These are phyloP conservation scores for Philereme vetulata DNA, from an alignment of 2,888 invertebrate species.

Conservation along the genomic window DNA sequence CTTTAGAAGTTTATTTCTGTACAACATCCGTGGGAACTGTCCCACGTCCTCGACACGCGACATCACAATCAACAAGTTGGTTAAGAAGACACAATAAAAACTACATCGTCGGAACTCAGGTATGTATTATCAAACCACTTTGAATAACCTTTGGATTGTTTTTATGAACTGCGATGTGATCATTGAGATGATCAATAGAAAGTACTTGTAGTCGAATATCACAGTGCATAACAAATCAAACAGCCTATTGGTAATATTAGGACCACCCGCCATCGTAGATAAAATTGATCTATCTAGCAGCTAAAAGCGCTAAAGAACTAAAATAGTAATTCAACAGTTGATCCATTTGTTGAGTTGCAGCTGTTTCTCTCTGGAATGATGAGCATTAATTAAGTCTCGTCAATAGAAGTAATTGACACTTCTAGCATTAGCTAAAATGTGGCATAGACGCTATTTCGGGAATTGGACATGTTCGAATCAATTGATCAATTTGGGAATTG, in stretches of 20 bases:
- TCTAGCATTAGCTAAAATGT: not conserved
- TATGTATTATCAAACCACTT: constrained; percentile 5
- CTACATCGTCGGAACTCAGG: constrained; percentile 15
- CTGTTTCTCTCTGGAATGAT: constrained; percentile 1
- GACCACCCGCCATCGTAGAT: too few species aligned
- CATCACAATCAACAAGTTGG: constrained; percentile 45
- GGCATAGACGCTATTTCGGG: too few species aligned
- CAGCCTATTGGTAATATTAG: too few species aligned
- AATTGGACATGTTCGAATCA: too few species aligned
- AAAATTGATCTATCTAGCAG: too few species aligned
- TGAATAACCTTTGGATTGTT: constrained; percentile 14
- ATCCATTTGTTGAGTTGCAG: not conserved
- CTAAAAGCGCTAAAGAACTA: too few species aligned
- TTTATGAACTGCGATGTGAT: not conserved
- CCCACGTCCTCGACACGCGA: constrained; percentile 60
- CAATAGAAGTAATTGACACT: not conserved
- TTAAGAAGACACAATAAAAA: constrained; percentile 38
- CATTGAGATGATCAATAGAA: not conserved
- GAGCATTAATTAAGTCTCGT: not conserved
- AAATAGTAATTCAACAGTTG: not conserved
- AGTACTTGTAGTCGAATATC: too few species aligned
- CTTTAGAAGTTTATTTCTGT: constrained; percentile 35
- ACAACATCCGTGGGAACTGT: constrained; percentile 66
- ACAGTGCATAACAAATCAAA: too few species aligned
- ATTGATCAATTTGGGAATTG: too few species aligned